Evolutionary conservation across 1,140 invertebrate species (phyloP).

Genomic region (Trachymyrmex cornetzi): DNA sequence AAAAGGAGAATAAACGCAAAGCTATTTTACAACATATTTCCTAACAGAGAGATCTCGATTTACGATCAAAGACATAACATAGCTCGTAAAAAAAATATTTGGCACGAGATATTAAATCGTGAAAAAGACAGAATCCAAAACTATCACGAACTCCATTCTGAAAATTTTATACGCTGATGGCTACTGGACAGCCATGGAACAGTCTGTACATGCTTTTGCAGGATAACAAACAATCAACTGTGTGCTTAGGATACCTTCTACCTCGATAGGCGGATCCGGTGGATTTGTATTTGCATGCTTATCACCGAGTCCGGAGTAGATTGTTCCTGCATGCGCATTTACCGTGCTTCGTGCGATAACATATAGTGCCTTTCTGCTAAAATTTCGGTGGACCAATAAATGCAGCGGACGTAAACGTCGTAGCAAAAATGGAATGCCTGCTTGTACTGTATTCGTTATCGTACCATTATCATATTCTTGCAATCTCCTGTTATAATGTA

Average conservation of each 20-base stretch:
- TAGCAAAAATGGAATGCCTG: not conserved
- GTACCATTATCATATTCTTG: not conserved
- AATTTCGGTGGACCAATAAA: not conserved
- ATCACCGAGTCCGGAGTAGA: conserved; percentile 31
- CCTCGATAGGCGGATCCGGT: conserved; percentile 42
- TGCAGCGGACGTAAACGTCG: not conserved
- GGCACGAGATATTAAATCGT: not conserved
- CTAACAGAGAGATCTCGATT: not conserved
- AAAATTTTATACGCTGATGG: not conserved
- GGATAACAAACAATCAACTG: conserved; percentile 58
- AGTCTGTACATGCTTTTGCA: conserved; percentile 10
- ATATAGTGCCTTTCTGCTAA: not conserved
- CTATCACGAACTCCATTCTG: not conserved
- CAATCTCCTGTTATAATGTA: not conserved
- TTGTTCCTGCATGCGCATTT: conserved; percentile 54
- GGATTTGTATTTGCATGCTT: conserved; percentile 55
- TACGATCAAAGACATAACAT: not conserved
- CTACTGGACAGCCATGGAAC: not conserved
- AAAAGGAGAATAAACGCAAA: not conserved
- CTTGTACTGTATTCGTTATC: not conserved
- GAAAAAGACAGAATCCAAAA: not conserved
- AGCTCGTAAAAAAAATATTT: not conserved
- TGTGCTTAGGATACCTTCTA: conserved; percentile 43
- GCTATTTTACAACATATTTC: not conserved
- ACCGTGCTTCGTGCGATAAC: conserved; percentile 25